Conservation (phyloP, 2,113 vertebrate genomes). For the Pristiophorus japonicus region DNA sequence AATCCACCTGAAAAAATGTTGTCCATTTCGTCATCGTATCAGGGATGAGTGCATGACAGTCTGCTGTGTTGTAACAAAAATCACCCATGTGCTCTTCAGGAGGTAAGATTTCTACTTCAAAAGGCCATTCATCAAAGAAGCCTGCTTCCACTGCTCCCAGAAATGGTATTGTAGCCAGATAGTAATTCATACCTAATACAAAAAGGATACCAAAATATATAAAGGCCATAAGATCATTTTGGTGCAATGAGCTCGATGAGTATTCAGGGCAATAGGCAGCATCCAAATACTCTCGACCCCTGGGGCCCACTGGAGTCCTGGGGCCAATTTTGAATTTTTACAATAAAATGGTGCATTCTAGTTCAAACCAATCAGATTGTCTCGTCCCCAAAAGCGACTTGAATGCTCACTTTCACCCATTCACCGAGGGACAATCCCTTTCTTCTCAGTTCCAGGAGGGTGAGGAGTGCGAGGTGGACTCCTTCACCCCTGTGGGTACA, state of each 20-base stretch:
- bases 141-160: constrained; percentile 60
- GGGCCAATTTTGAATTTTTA: too few species aligned
- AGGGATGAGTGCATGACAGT: constrained; percentile 47
- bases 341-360: too few species aligned
- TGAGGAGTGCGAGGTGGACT: too few species aligned
- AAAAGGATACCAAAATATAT: neutral
- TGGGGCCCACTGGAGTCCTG: too few species aligned
- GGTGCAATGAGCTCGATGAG: neutral
- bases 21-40: constrained; percentile 55
- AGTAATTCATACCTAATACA: constrained; percentile 61
- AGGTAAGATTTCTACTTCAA: constrained; percentile 49
- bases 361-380: too few species aligned
- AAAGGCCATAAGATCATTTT: neutral
- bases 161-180: constrained; percentile 56
- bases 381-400: too few species aligned
- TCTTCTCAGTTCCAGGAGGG: too few species aligned
- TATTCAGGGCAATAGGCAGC: neutral
- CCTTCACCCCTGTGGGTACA: too few species aligned
- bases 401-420: too few species aligned
- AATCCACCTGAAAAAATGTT: constrained; percentile 53
- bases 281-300: neutral
- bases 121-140: constrained; percentile 47
- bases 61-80: constrained; percentile 53
- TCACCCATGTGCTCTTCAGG: constrained; percentile 44
- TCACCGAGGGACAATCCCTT: too few species aligned